Base-by-base conservation (phyloP, 2,888 invertebrate genomes). In the Litoditis marina region DNA sequence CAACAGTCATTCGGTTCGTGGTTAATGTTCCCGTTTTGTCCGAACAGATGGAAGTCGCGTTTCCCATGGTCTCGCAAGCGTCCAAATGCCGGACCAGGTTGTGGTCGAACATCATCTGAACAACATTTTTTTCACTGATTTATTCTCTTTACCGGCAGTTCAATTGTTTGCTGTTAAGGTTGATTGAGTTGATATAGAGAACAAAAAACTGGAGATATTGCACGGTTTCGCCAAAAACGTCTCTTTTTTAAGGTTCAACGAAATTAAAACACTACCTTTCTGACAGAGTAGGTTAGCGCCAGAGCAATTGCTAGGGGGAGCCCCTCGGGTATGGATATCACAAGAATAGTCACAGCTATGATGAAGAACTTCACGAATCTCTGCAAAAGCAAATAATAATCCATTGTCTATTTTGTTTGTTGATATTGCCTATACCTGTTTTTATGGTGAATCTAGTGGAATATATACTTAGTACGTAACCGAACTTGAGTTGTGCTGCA, bases 271-370 rank as follows among this genome's bases (percentile, higher is more conserved):
- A n/a, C 11, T 31, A 95, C 95, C 90, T 96, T 82, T 46, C 71
- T 95, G 81, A 98, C 98, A 79, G 96, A 96, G 85, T 99, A 98
- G 79, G 98, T 98, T 78, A 98, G 88, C 7, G 98, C 94, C 66
- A 99, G 88, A 30, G 98, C 99, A 80, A 98, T 98, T 83, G 98
- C 98, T 71, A 98, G 87, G 74, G 98, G 98, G 82, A 98, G 87
- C 78, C 98, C 98, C 86, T 99, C 98, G 54, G 98, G 98, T 73
- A 98, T 96, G 68, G 98, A 98, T 63, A 98, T 98, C 67, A 98
- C 98, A 74, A 99, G 88, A 78, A 98, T 96, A 65, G 98, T 99
- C 65, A 98, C 98, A 89, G 96, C 98, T 85, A 98, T 98, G 87
- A 99, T 98, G 84, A 99, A 89, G 87, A 94, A 94, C 83, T 92